Base-by-base conservation (phyloP, 2,797 vertebrate species). In the Knipowitschia caucasica region DNA sequence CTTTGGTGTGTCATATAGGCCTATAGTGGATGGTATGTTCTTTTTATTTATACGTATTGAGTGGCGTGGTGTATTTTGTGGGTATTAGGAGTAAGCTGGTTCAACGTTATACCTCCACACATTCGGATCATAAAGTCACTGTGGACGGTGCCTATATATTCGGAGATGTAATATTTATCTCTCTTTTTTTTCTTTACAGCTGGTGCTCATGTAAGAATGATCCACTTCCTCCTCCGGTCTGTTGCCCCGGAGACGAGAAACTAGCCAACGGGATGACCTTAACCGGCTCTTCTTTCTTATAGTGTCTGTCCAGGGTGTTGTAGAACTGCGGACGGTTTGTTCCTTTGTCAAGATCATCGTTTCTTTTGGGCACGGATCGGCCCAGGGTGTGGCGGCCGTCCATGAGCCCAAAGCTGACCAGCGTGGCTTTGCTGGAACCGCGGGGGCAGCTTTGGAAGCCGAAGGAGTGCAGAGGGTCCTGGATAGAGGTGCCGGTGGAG, bases 261-360 rank as follows among this genome's bases (percentile, higher is more conserved):
- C 91, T 96, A 38, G 93, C 93, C 87, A 98, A 88, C 9, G 94
- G 92, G 69, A 98, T 98, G 65, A 95, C 91, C 90, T 96, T 97
- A 77, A 94, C 85, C 0, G 93, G 84, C 44, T 97, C 92, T 70
- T 94, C 93, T 72, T 89, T 92, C 71, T 89, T 86, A 66, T 91
- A 93, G 77, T 92, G 91, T 95, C 93, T 95, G 42, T 98, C 93
- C 45, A 94, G 91, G 65, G 91, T 92, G 81, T 91, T 94, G 85
- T 96, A 98, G 91, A 98, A 94, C 77, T 94, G 93, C 24, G 92
- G 91, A 73, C 90, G 80, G 70, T 77, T 78, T 58, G 85, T 88
- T 51, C 81, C 89, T 80, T 92, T 94, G 83, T 96, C 93, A 77
- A 83, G 81, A 79, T 93, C 92, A 26, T 95, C 92, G 24, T 15